Evolutionary conservation across 2,888 invertebrate species (phyloP), one percentile per base, ranked within the genome.

Genomic region (Cataglyphis altisquamis): DNA sequence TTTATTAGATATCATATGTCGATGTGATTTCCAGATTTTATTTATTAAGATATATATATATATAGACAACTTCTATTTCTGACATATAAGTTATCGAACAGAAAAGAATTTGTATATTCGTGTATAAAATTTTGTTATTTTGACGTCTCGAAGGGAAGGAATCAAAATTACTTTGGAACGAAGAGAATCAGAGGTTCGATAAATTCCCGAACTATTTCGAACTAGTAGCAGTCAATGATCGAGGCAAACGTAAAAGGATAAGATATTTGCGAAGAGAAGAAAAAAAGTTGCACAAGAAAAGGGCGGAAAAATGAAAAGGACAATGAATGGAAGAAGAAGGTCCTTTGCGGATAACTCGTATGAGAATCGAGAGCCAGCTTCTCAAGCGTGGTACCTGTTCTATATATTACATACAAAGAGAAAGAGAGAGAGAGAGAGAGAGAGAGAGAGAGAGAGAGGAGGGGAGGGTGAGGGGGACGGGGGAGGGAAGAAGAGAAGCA

Each of bases 1-100:
- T 84, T 89, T 89, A 89, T 89, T 89, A 86, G 89, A 86, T 89
- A 86, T 87, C 74, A 84, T 67, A 67, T 39, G 74, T 82, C 64
- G 60, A 32, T 18, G 32, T 12, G 18, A 18, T 15, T 63, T 10
- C 1, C 10, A 25, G 3, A 74, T 12, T 29, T 62, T 39, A 73
- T 45, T 8, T 63, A 45, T 45, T 29, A 62, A 6, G 2, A 45
- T 45, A 6, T 0, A 1, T n/a, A 2, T 52, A 52, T 2, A 52
- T 8, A 18, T 29, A 29, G 21, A 45, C 2, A 12, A 32, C 15
- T 32, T 45, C n/a, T 32, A 41, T 39, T 2, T 32, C 32, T 3
- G 8, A 18, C 21, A 39, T 29, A 6, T 15, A 2, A 66, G 12
- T 0, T 36, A 25, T 12, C 15, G 18, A 6, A 48, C 36, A 15